Evolutionary conservation across 2,888 invertebrate species (phyloP).

Genomic region (Abscondita cerata): DNA sequence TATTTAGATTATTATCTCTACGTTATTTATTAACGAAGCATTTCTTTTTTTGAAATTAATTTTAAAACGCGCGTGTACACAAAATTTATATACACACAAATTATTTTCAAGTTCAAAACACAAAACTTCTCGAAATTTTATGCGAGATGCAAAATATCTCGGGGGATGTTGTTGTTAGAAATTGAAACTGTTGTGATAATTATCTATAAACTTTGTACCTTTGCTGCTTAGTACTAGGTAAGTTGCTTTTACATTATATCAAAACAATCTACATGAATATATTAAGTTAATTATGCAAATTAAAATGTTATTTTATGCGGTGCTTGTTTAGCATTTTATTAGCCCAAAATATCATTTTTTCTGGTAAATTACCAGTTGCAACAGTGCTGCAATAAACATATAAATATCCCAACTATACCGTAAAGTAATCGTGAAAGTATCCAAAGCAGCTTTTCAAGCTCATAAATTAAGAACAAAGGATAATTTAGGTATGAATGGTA

Average conservation of each 20-base stretch:
- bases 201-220: constrained; percentile 5
- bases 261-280: background rate
- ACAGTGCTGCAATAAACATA: too few species aligned
- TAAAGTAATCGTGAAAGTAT: too few species aligned
- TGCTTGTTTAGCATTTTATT: too few species aligned
- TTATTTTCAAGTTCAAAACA: background rate
- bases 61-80: background rate
- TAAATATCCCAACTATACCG: too few species aligned
- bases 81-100: background rate
- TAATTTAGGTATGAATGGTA: too few species aligned
- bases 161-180: constrained; percentile 14
- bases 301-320: too few species aligned
- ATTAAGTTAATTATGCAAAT: background rate
- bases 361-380: too few species aligned
- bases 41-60: constrained; percentile 1
- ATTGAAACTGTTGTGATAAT: constrained; percentile 11
- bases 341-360: too few species aligned
- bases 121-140: constrained; percentile 2
- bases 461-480: too few species aligned
- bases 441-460: too few species aligned
- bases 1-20: constrained; percentile 27
- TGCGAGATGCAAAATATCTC: constrained; percentile 15
- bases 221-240: constrained; percentile 3
- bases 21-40: constrained; percentile 4
- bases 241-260: constrained; percentile 7